Percentiles rank a stretch among this genome's conserved stretches.
phyloP scores from a whole-genome alignment of 1,140 invertebrate genomes.

The Bombus sylvicola region DNA sequence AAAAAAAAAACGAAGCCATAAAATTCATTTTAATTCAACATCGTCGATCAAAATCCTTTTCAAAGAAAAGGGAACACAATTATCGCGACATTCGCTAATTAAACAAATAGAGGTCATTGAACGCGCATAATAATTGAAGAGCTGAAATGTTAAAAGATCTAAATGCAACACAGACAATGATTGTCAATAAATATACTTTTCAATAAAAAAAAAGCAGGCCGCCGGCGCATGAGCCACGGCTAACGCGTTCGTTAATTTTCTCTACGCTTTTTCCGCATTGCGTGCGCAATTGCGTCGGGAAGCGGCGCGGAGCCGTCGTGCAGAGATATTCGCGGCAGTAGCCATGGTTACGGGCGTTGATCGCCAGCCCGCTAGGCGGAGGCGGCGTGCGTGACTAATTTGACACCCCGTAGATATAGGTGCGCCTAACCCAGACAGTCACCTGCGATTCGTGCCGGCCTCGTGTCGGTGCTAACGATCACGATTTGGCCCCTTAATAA shows the following conservation, averaged over 20 bases:
- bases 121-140: background rate
- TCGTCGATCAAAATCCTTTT: background rate
- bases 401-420: slow-evolving; percentile 70
- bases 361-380: slow-evolving; percentile 47
- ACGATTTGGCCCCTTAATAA: slow-evolving; percentile 70
- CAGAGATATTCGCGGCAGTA: slow-evolving; percentile 67
- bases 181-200: too few species aligned
- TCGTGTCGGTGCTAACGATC: slow-evolving; percentile 70
- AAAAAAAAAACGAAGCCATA: background rate
- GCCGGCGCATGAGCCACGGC: slow-evolving; percentile 22
- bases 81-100: too few species aligned
- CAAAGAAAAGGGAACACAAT: background rate
- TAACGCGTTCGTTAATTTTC: slow-evolving; percentile 50
- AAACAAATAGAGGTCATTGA: too few species aligned
- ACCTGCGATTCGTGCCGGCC: slow-evolving; percentile 72
- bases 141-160: background rate
- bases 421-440: slow-evolving; percentile 66
- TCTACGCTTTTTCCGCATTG: slow-evolving; percentile 40
- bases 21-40: background rate
- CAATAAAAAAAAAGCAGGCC: too few species aligned
- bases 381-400: slow-evolving; percentile 73
- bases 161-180: too few species aligned
- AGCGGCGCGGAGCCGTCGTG: slow-evolving; percentile 53
- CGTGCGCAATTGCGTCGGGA: slow-evolving; percentile 64
- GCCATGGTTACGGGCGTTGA: slow-evolving; percentile 68